A percentile compares a stretch with the other conserved stretches of the same genome.
Conservation (phyloP, 2,888 invertebrate genomes). For the Smittia sp. region DNA sequence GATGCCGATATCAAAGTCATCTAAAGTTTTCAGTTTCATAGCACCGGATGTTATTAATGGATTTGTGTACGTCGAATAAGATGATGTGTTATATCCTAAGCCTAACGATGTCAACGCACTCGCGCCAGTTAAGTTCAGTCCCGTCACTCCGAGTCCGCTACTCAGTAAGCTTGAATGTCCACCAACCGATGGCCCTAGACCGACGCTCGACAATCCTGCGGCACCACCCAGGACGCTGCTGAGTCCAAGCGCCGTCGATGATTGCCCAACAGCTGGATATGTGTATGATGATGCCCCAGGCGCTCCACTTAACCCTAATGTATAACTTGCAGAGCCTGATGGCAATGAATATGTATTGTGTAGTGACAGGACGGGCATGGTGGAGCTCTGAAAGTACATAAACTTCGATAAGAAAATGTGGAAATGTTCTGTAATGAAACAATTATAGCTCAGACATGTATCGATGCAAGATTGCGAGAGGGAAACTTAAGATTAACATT, state of each 20-base stretch:
- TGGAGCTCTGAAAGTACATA: constrained; percentile 60
- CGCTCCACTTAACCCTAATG: constrained; percentile 51
- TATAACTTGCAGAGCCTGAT: constrained; percentile 53
- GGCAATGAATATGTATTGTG: constrained; percentile 53
- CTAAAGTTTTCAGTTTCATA: constrained; percentile 69
- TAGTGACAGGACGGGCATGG: constrained; percentile 61
- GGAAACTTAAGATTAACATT: background rate
- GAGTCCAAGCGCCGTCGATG: constrained; percentile 46
- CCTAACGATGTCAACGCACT: constrained; percentile 46
- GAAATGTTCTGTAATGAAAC: background rate
- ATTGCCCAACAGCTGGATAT: constrained; percentile 51
- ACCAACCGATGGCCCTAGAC: constrained; percentile 18
- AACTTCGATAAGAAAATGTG: background rate
- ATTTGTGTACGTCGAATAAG: constrained; percentile 63
- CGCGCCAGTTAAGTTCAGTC: constrained; percentile 42
- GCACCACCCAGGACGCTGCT: constrained; percentile 47
- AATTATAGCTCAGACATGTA: constrained; percentile 14
- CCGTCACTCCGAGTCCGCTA: constrained; percentile 34
- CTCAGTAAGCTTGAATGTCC: constrained; percentile 42
- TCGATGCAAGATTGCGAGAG: background rate
- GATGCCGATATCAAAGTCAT: constrained; percentile 68
- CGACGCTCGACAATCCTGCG: constrained; percentile 42
- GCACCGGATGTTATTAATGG: constrained; percentile 61
- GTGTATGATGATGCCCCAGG: constrained; percentile 50
- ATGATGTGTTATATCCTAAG: constrained; percentile 48